phyloP scores from a whole-genome alignment of 2,113 vertebrate genomes.

The Thunnus maccoyii region DNA sequence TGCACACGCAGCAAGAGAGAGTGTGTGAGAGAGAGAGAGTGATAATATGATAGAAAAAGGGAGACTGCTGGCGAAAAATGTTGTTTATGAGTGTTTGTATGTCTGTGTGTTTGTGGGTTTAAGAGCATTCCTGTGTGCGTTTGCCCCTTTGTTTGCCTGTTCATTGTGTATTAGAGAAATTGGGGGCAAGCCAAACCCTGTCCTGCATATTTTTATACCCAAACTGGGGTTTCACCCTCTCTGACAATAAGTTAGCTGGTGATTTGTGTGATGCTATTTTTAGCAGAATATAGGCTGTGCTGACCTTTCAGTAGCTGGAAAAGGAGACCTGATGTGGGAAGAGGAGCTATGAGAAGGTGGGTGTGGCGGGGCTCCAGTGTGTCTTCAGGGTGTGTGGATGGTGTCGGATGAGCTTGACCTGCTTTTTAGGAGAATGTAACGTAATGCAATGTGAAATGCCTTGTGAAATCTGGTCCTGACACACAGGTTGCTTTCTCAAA shows the following conservation, averaged over 20 bases:
- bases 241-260: conserved; percentile 61
- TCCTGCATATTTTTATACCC: conserved; percentile 29
- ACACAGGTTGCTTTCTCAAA: conserved; percentile 37
- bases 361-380: conserved; percentile 25
- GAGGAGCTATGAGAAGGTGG: conserved; percentile 21
- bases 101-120: conserved; percentile 51
- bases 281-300: conserved; percentile 48
- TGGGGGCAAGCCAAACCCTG: conserved; percentile 31
- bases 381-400: conserved; percentile 38
- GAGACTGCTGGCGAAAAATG: background rate
- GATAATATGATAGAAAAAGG: background rate
- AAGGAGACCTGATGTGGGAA: conserved; percentile 43
- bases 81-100: conserved; percentile 37
- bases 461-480: conserved; percentile 44
- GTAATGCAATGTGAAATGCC: conserved; percentile 35
- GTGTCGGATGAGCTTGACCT: conserved; percentile 67
- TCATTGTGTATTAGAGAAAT: conserved; percentile 25
- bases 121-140: conserved; percentile 32
- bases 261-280: conserved; percentile 75
- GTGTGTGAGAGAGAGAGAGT: background rate
- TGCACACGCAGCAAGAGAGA: background rate
- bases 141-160: conserved; percentile 14
- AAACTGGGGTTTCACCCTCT: conserved; percentile 21
- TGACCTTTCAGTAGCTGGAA: conserved; percentile 57
- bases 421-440: conserved; percentile 49